Evolutionary conservation across 2,888 invertebrate genomes (phyloP), one percentile per base, ranked within the genome.

Genomic region (Nematopogon swammerdamellus): DNA sequence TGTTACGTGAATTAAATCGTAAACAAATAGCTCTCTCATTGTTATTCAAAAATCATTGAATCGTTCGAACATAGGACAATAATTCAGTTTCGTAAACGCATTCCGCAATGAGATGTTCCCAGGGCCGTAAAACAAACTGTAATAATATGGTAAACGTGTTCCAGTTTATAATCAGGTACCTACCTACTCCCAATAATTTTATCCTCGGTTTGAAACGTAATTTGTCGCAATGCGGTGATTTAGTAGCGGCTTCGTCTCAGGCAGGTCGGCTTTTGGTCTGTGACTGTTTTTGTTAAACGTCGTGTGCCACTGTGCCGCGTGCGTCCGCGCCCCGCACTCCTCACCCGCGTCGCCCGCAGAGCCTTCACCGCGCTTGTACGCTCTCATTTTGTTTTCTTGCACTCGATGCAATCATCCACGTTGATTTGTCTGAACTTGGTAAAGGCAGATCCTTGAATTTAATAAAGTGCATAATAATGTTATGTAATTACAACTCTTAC

Each of bases 101-200:
- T 61, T 59, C 59, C 61, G 55, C 61, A 58, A 60, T 59, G 59
- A 59, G 52, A 58, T 54, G 60, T 68, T 70, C 68, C 64, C 68
- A 70, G 63, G 65, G 61, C 58, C 60, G 57, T 64, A 63, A 64
- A 65, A 59, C 59, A 63, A 66, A 63, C 63, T 63, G 63, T 66
- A 62, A 63, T 65, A 64, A 65, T 67, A 68, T 65, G 62, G 63
- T 61, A 61, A 64, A 61, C 60, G 62, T 64, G 65, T 61, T 63
- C 64, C 61, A 63, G 65, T 64, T 62, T 63, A 63, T 63, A 62
- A 58, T 58, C 60, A 59, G 59, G 59, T 25, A 10, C n/a, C n/a
- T n/a, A n/a, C 25, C 57, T 58, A 57, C 61, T 63, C 60, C 57
- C 59, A 61, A 65, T 70, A 65, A 67, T 68, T 65, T 63, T 64